Evolutionary conservation across 2,888 invertebrate genomes (phyloP), one percentile per base, ranked within the genome.

Genomic region (Athetis lepigone): DNA sequence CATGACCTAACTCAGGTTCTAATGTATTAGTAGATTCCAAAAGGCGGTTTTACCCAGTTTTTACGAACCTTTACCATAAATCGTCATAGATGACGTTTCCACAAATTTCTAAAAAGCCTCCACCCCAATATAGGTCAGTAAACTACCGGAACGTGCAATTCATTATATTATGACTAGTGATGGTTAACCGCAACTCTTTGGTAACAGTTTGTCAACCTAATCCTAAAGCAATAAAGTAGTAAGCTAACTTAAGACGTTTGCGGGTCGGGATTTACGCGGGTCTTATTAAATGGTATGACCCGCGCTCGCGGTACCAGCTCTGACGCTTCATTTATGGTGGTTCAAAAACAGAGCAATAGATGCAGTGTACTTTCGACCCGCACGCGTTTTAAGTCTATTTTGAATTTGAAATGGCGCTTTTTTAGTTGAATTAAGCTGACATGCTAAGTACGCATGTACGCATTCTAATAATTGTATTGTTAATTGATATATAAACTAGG

Each of bases 91-190:
- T 61, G 65, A 66, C 43, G 29, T 6, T 5, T 33, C 1, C 4
- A 25, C 29, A 37, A 29, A 47, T 19, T 55, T 68, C 40, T 42
- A 23, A 51, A 63, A 47, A 43, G 11, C 54, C 18, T 55, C 63
- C 36, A 72, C 75, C 49, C 0, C 19, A 29, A 75, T 64, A 4
- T 54, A 25, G 71, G 71, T 50, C 46, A 69, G 47, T 62, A 45
- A 49, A 59, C 42, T 51, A 61, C 25, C 33, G 25, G 29, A 55
- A 64, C 21, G 13, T 25, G 39, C 43, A 39, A 58, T 2, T 59
- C 58, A 57, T 42, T 43, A 42, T 49, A 27, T 16, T 29, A 36
- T 73, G 73, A 76, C 49, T 58, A 23, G 18, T n/a, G 29, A 19
- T 7, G 5, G 4, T 9, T 21, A 29, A 45, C 43, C 37, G 8